A percentile compares a stretch with the other conserved stretches of the same genome.
Conservation (phyloP, 1,140 invertebrate species). For the Phocides pigmalion region DNA sequence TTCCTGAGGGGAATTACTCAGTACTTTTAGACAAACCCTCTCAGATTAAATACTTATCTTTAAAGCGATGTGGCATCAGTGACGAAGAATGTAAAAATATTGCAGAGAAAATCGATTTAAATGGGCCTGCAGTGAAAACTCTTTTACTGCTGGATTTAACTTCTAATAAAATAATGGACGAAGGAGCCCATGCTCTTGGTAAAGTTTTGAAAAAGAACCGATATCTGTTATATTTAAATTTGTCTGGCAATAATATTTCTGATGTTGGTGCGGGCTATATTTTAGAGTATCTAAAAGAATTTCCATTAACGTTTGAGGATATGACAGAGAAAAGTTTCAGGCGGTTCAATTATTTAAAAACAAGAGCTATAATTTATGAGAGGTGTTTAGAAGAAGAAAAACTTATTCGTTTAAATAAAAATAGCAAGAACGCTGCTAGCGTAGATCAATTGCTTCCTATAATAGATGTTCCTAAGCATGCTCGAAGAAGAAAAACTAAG, state of each 20-base stretch:
- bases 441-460: slow-evolving; percentile 1
- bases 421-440: slow-evolving; percentile 18
- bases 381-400: slow-evolving; percentile 38
- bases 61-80: slow-evolving; percentile 48
- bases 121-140: slow-evolving; percentile 31
- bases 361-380: slow-evolving; percentile 35
- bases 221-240: slow-evolving; percentile 46
- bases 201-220: slow-evolving; percentile 48
- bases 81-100: slow-evolving; percentile 44
- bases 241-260: slow-evolving; percentile 52
- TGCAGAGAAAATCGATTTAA: slow-evolving; percentile 37
- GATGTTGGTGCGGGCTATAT: slow-evolving; percentile 47
- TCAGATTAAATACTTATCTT: slow-evolving; percentile 47
- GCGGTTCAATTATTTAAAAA: slow-evolving; percentile 31
- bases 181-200: slow-evolving; percentile 42
- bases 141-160: slow-evolving; percentile 47
- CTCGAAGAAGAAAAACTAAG: slow-evolving; percentile 13
- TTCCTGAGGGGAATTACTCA: slow-evolving; percentile 50
- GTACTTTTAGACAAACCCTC: slow-evolving; percentile 43
- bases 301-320: slow-evolving; percentile 42
- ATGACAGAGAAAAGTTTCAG: slow-evolving; percentile 19
- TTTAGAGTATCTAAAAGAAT: slow-evolving; percentile 39
- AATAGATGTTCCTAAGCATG: background rate
- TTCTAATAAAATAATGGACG: slow-evolving; percentile 49
- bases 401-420: slow-evolving; percentile 6